Evolutionary conservation across 2,888 invertebrate species (phyloP).

Genomic region (Euclidia mi): DNA sequence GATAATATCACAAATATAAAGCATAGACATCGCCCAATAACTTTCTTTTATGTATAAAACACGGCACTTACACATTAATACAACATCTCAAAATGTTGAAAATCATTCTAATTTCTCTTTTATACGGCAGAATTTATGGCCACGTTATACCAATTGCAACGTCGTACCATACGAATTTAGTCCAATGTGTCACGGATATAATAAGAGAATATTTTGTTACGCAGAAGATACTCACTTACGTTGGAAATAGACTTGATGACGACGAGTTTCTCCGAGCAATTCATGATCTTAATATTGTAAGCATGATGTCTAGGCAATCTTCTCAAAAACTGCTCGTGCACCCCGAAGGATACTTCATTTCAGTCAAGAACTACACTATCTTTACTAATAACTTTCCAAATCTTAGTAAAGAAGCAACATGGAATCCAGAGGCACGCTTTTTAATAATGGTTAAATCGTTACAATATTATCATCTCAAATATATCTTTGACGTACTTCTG

Average conservation of each 20-base stretch:
- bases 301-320: slow-evolving; percentile 15
- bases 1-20: too few species aligned
- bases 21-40: neutral
- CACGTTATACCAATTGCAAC: slow-evolving; percentile 3
- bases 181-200: slow-evolving; percentile 40
- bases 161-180: slow-evolving; percentile 3
- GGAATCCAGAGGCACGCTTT: slow-evolving; percentile 67
- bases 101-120: slow-evolving; percentile 11
- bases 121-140: slow-evolving; percentile 7
- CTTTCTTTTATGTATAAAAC: neutral
- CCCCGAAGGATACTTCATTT: slow-evolving; percentile 61
- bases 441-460: slow-evolving; percentile 61
- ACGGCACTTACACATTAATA: neutral
- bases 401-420: slow-evolving; percentile 54
- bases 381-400: slow-evolving; percentile 43
- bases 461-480: slow-evolving; percentile 32
- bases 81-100: slow-evolving; percentile 7
- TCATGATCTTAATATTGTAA: slow-evolving; percentile 17
- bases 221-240: slow-evolving; percentile 30
- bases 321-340: slow-evolving; percentile 6
- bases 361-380: slow-evolving; percentile 30
- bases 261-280: slow-evolving; percentile 28
- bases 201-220: slow-evolving; percentile 31
- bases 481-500: slow-evolving; percentile 66
- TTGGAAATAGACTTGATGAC: slow-evolving; percentile 25